These are phyloP conservation scores for Zosterops japonicus DNA, from an alignment of 2,113 vertebrate genomes.

Conservation along the genomic window DNA sequence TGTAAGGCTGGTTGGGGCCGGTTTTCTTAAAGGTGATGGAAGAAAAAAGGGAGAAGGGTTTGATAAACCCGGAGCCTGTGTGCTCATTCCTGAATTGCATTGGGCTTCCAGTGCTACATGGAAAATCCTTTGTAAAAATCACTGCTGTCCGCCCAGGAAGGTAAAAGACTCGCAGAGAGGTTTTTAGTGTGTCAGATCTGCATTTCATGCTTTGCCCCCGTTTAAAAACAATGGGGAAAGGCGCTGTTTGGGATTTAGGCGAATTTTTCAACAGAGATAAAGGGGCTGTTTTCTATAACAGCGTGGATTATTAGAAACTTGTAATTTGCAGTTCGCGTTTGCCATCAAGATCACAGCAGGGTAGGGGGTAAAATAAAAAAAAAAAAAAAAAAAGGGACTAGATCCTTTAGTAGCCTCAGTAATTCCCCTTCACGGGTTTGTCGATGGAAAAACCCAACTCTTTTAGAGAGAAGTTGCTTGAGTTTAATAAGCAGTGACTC, in stretches of 20 bases:
- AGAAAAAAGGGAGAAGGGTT: not conserved
- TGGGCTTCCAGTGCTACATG: not conserved
- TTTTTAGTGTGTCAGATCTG: not conserved
- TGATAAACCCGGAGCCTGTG: not conserved
- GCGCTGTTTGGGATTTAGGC: not conserved
- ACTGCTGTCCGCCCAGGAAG: not conserved
- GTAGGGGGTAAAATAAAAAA: too few species aligned
- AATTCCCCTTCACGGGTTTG: not conserved
- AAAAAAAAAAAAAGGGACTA: too few species aligned
- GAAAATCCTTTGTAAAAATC: not conserved
- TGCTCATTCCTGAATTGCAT: not conserved
- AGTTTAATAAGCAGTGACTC: constrained; percentile 44
- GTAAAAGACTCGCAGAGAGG: not conserved
- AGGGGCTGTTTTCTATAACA: not conserved
- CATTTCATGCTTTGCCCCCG: not conserved
- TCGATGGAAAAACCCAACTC: not conserved
- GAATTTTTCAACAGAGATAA: not conserved
- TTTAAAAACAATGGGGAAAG: not conserved
- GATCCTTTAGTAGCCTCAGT: not conserved
- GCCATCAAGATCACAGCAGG: not conserved
- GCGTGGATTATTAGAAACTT: constrained; percentile 2
- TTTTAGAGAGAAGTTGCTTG: not conserved
- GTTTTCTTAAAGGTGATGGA: not conserved
- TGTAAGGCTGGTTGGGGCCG: not conserved
- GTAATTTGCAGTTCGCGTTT: not conserved